These are phyloP conservation scores for Plebejus melissa DNA, from an alignment of 2,888 invertebrate species.

Conservation along the genomic window DNA sequence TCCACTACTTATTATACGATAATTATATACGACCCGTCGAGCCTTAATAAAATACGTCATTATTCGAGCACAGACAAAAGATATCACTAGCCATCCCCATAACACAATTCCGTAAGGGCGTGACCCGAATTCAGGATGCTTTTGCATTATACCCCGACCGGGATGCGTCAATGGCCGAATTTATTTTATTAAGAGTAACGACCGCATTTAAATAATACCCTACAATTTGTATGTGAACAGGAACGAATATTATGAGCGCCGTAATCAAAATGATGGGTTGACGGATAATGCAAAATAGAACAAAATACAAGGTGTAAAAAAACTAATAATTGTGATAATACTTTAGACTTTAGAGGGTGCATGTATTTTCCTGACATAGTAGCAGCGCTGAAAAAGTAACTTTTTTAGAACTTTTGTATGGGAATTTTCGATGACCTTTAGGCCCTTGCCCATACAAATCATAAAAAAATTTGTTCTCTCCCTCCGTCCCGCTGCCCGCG, in stretches of 20 bases:
- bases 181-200: conserved; percentile 22
- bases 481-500: no score
- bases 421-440: no score
- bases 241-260: not conserved
- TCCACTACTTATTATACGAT: not conserved
- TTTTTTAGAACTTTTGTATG: no score
- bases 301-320: no score
- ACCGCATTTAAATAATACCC: conserved; percentile 22
- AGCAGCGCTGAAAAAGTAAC: no score
- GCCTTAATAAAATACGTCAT: conserved; percentile 13
- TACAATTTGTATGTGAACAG: not conserved
- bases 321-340: no score
- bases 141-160: conserved; percentile 39
- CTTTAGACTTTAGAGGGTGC: no score
- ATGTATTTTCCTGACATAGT: no score
- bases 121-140: conserved; percentile 40
- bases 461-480: no score
- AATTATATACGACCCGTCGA: not conserved
- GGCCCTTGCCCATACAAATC: no score
- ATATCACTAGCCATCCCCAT: conserved; percentile 37
- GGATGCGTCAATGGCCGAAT: conserved; percentile 23
- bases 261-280: not conserved
- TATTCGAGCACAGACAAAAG: conserved; percentile 33
- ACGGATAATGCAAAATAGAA: not conserved
- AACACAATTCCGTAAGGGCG: conserved; percentile 39